Percentiles rank a stretch among this genome's conserved stretches.
Evolutionary conservation across 2,113 vertebrate genomes (phyloP).

Genomic region (Daboia siamensis): DNA sequence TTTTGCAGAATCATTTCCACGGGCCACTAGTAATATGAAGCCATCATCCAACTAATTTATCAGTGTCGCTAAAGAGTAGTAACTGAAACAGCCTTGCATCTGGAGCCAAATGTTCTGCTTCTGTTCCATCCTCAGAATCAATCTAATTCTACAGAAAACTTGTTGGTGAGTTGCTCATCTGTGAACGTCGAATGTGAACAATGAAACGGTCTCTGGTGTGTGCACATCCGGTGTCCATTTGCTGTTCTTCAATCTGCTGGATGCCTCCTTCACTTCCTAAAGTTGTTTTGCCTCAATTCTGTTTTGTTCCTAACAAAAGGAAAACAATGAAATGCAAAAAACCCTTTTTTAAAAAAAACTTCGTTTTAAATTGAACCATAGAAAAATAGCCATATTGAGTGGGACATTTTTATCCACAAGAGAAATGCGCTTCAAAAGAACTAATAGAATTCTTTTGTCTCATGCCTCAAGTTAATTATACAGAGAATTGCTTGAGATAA

Average conservation of each 20-base stretch:
- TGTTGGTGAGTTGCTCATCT: not conserved
- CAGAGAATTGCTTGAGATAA: slow-evolving; percentile 67
- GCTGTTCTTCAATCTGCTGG: not conserved
- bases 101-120: slow-evolving; percentile 9
- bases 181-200: not conserved
- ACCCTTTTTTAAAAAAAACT: slow-evolving; percentile 24
- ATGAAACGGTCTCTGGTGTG: not conserved
- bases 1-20: slow-evolving; percentile 10
- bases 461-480: slow-evolving; percentile 69
- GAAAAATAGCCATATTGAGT: slow-evolving; percentile 47
- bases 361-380: slow-evolving; percentile 58
- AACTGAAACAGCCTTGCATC: slow-evolving; percentile 9
- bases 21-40: slow-evolving; percentile 13
- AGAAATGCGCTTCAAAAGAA: slow-evolving; percentile 62
- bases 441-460: slow-evolving; percentile 67
- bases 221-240: not conserved
- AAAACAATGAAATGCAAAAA: slow-evolving; percentile 42
- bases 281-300: slow-evolving; percentile 40
- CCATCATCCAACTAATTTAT: slow-evolving; percentile 5
- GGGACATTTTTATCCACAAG: slow-evolving; percentile 62
- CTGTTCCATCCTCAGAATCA: not conserved
- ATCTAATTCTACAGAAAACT: not conserved
- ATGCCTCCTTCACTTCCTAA: not conserved
- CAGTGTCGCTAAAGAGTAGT: slow-evolving; percentile 21
- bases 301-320: slow-evolving; percentile 44